Evolutionary conservation across 2,797 vertebrate species (phyloP).

Genomic region (Rhinella marina): DNA sequence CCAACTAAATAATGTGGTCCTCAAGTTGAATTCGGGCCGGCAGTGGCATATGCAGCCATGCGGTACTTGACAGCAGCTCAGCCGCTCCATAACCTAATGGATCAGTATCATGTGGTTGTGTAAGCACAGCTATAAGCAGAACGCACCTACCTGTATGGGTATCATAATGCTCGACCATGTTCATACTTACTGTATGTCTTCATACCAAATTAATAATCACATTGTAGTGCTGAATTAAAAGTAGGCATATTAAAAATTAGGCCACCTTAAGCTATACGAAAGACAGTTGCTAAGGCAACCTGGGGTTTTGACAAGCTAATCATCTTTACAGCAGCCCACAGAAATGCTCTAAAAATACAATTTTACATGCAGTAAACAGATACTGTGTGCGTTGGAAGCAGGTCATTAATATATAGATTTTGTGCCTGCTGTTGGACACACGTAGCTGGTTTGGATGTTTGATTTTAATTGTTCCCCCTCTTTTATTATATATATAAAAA

Average conservation of each 20-base stretch:
- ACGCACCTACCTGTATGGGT: no score
- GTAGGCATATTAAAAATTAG: conserved; percentile 11
- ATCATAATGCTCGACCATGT: no score
- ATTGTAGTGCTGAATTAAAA: conserved; percentile 9
- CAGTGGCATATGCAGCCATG: no score
- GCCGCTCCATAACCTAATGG: no score
- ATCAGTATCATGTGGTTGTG: no score
- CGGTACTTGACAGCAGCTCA: no score
- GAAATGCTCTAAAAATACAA: conserved; percentile 49
- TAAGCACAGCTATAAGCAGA: no score
- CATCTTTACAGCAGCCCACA: conserved; percentile 53
- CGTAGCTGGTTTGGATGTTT: neutral
- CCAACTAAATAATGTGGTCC: no score
- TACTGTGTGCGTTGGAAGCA: conserved; percentile 18
- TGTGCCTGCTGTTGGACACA: neutral
- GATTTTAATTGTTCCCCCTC: neutral
- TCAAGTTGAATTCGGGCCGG: no score
- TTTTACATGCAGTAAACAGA: conserved; percentile 42
- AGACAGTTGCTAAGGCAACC: conserved; percentile 53
- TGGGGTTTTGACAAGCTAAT: conserved; percentile 55
- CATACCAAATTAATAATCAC: neutral
- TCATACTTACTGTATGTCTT: neutral
- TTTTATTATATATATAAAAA: neutral
- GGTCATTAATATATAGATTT: conserved; percentile 5
- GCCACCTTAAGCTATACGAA: conserved; percentile 23